Evolutionary conservation across 2,797 vertebrate genomes (phyloP), one percentile per base, ranked within the genome.

Genomic region (Sphenopsis melanotis): DNA sequence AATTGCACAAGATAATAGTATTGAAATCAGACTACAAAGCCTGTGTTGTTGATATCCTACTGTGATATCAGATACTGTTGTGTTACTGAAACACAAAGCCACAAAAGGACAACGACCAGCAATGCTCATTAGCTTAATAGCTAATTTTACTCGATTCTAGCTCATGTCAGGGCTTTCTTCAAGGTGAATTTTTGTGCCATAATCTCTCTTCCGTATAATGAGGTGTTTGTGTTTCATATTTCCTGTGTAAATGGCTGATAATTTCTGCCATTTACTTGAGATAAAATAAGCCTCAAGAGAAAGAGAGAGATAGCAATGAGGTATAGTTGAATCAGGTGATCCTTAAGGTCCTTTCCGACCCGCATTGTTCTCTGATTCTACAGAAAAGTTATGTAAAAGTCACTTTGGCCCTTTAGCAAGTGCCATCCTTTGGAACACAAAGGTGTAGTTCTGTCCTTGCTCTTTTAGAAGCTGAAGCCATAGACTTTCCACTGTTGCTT

Each of bases 121-220:
- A 5, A 37, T 59, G 20, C n/a, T 86, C 6, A 6, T 82, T 92
- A 87, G 10, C 36, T 47, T 70, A 61, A 79, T 3, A 34, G 27
- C 20, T 87, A 44, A n/a, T 71, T 82, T 94, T 84, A 41, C 27
- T 68, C 71, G n/a, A 49, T 75, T 85, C 22, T 93, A 20, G 16
- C 36, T 87, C 15, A 5, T 55, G 17, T 52, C 32, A 70, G 68
- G 24, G 11, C 39, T 87, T 11, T 56, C 22, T 87, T 85, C 47
- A 47, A 63, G 53, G 39, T 50, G 55, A 80, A 3, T 7, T 83
- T 79, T 82, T 36, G 5, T 75, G 27, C 20, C 36, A 14, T 75
- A n/a, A 50, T 83, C 46, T 78, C 27, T 90, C 55, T 50, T 71
- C 42, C 12, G 3, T 44, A 14, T 65, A 79, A 64, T 47, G 22